Percentiles rank a stretch among this genome's conserved stretches.
Evolutionary conservation across 1,140 invertebrate genomes (phyloP).

Genomic region (Latrodectus geometricus): DNA sequence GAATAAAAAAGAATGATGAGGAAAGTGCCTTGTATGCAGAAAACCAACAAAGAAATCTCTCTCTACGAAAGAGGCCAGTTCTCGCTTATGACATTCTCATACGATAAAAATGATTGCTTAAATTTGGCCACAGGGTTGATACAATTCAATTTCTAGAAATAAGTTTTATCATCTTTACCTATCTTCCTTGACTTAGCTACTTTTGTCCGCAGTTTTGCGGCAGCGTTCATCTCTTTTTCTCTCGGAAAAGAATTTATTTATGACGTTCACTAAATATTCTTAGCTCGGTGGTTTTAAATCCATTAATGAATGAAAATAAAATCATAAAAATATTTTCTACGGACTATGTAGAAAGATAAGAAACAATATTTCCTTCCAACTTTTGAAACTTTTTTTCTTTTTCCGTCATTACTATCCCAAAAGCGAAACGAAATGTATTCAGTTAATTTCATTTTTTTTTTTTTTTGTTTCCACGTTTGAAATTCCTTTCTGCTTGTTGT

Average conservation of each 20-base stretch:
- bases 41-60: not conserved
- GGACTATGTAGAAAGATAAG: not conserved
- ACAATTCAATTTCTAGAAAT: constrained; percentile 23
- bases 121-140: not conserved
- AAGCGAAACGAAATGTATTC: no score
- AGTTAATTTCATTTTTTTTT: no score
- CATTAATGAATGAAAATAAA: constrained; percentile 34
- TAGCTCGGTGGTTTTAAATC: constrained; percentile 20
- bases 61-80: not conserved
- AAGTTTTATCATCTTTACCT: constrained; percentile 28
- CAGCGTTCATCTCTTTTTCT: no score
- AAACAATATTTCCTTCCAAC: not conserved
- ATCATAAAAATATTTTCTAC: not conserved
- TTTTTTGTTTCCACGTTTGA: no score
- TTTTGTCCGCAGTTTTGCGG: not conserved
- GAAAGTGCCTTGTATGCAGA: not conserved
- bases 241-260: constrained; percentile 10
- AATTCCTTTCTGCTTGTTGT: no score
- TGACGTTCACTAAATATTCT: constrained; percentile 4
- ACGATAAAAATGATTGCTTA: constrained; percentile 30
- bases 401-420: not conserved
- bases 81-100: not conserved
- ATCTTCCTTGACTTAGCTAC: constrained; percentile 3
- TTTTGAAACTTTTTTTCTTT: not conserved
- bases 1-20: constrained; percentile 7